A percentile compares a stretch with the other conserved stretches of the same genome.
Evolutionary conservation across 2,113 vertebrate genomes (phyloP).

Genomic region (Terrapene triunguis): DNA sequence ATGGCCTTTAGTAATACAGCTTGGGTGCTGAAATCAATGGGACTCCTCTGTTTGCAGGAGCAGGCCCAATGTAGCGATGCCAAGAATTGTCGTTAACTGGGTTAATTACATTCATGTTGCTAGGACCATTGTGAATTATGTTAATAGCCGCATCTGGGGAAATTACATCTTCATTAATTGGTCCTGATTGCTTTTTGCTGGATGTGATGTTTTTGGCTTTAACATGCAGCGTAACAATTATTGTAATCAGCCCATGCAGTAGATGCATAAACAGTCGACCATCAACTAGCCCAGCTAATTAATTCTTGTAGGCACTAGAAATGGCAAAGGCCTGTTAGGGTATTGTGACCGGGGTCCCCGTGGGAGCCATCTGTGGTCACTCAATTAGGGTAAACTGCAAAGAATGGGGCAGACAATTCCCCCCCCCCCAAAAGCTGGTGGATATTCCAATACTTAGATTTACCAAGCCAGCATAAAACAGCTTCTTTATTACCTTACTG

Average conservation of each 20-base stretch:
- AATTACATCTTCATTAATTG: constrained; percentile 75
- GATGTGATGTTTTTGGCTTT: constrained; percentile 59
- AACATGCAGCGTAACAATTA: constrained; percentile 47
- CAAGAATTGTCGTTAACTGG: background rate
- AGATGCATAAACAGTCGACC: background rate
- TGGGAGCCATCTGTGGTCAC: no score
- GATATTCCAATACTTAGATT: no score
- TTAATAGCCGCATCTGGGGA: constrained; percentile 70
- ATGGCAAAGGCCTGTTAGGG: background rate
- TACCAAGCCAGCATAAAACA: no score
- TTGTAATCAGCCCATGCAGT: background rate
- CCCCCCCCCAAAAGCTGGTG: no score
- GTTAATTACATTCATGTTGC: constrained; percentile 64
- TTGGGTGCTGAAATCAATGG: rapidly evolving
- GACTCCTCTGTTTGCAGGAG: background rate
- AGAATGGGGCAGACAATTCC: no score
- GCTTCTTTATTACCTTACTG: no score
- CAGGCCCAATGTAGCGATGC: rapidly evolving
- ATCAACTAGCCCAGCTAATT: background rate
- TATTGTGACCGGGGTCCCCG: no score
- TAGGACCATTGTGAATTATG: constrained; percentile 60
- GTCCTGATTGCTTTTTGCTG: constrained; percentile 66
- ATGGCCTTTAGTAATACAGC: background rate
- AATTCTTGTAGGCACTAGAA: background rate
- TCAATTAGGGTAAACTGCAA: no score